Conservation (phyloP, 1,140 invertebrate species). For the Drosophila mayri region DNA sequence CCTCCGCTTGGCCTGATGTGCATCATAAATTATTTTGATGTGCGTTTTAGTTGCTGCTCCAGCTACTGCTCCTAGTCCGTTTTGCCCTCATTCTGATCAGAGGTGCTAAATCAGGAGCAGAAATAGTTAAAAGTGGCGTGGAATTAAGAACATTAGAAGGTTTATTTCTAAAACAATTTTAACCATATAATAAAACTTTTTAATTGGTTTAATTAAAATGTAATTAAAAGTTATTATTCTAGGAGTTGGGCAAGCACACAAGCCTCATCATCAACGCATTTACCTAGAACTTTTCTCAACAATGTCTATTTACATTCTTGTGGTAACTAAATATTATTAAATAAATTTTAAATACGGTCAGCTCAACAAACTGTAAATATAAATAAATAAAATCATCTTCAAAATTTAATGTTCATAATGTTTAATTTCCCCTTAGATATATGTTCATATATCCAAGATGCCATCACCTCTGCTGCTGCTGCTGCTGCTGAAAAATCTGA, state of each 20-base stretch:
- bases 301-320: background rate
- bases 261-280: background rate
- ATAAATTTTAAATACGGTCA: background rate
- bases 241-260: background rate
- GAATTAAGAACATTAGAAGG: too few species aligned
- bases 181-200: background rate
- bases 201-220: background rate
- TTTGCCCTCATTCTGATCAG: conserved; percentile 5
- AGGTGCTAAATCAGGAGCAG: conserved; percentile 2
- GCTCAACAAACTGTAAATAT: too few species aligned
- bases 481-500: conserved; percentile 69
- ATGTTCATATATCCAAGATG: conserved; percentile 12
- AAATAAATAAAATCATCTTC: background rate
- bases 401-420: background rate
- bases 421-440: background rate
- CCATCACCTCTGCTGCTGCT: conserved; percentile 31
- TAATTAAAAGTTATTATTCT: background rate
- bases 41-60: conserved; percentile 59
- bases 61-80: conserved; percentile 5
- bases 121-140: background rate
- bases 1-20: conserved; percentile 60
- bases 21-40: conserved; percentile 82
- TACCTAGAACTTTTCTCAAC: background rate
- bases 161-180: too few species aligned
- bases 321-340: background rate